Base-by-base conservation (phyloP, 2,888 invertebrate genomes). In the Tetranychus piercei region DNA sequence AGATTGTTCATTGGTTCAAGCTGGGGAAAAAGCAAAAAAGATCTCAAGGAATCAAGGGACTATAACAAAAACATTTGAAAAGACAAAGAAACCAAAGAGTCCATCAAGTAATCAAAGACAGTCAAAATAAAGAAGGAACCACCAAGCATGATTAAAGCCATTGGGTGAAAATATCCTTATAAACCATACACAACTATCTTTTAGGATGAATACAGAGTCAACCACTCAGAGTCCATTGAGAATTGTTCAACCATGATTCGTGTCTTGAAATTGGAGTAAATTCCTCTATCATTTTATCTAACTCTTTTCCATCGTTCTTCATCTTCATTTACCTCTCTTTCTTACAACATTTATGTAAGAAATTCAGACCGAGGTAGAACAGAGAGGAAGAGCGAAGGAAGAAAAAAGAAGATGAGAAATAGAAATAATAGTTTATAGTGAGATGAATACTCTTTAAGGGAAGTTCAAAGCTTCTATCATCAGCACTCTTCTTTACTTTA, bases 251-350 rank as follows among this genome's bases (percentile, higher is more conserved):
- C 55, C 55, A 55, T 55, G 55, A 55, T 15, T 55, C 55, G 55
- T 55, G 55, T 55, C 55, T 55, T 55, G 55, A 55, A 55, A 55
- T 55, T 55, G 55, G 55, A 55, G 55, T 55, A 55, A 55, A 55
- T 55, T 55, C 55, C 15, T 55, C 15, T 55, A 55, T 55, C 55
- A 55, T 55, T 55, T 55, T 55, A 34, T 34, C 34, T 34, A 34
- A 34, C 34, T 55, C 55, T 55, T 55, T 15, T 6, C 55, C 9
- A 15, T 55, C 55, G 9, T 55, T 55, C 55, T 15, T 55, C 55
- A 55, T 55, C 9, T 55, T 15, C 34, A 34, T 34, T 34, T 34
- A 34, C 34, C 34, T 34, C 34, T 34, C 34, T 34, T 34, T 34
- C 34, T 34, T 34, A 34, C 4, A 34, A 34, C 34, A 34, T 34